Conservation (phyloP, 2,113 vertebrate species). For the Fulmarus glacialis region DNA sequence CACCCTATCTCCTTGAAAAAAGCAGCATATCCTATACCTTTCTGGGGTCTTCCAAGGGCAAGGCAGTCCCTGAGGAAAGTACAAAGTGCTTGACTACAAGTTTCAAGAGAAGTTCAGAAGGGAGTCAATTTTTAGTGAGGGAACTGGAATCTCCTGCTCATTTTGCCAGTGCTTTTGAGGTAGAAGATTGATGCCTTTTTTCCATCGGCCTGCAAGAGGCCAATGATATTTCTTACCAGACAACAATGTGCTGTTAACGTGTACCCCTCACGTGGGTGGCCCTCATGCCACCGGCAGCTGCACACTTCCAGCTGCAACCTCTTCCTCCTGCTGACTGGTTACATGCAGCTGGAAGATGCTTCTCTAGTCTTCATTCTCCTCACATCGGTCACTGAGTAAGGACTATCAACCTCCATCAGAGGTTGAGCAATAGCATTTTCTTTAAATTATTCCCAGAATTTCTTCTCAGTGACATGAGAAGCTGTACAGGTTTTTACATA, state of each 20-base stretch:
- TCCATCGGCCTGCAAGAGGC: background rate
- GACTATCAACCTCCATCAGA: background rate
- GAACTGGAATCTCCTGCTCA: background rate
- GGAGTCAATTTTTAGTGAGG: background rate
- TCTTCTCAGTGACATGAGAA: background rate
- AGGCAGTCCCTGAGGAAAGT: background rate
- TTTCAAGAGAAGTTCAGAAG: background rate
- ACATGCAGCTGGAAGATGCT: background rate
- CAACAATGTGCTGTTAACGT: accelerated
- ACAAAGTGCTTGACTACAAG: background rate
- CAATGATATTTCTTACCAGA: background rate
- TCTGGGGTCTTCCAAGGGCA: background rate
- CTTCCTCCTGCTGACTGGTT: background rate
- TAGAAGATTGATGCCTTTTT: background rate
- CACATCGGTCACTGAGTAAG: background rate
- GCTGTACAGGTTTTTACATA: background rate
- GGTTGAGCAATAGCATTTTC: background rate
- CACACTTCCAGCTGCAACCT: background rate
- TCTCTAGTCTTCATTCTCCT: background rate
- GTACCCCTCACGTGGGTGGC: background rate
- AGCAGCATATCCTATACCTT: background rate
- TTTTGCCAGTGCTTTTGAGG: background rate
- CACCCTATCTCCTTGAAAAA: background rate
- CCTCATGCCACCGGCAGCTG: background rate
- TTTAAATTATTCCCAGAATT: background rate